phyloP scores from a whole-genome alignment of 2,888 invertebrate species.

The Troides helena region DNA sequence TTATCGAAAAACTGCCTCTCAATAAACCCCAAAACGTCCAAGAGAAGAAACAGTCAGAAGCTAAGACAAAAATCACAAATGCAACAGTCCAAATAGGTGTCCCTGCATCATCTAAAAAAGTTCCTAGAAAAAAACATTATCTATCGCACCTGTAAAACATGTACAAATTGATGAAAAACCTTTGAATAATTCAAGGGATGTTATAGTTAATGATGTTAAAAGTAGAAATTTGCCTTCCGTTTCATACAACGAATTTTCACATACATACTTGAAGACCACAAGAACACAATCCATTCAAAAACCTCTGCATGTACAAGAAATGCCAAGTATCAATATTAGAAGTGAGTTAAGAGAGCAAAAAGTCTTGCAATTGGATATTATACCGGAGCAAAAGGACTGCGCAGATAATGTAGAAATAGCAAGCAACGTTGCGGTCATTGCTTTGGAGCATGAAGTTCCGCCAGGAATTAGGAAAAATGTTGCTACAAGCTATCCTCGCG shows the following conservation, averaged over 20 bases:
- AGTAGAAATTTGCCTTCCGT: conserved; percentile 42
- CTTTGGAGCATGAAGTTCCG: conserved; percentile 47
- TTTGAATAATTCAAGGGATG: conserved; percentile 42
- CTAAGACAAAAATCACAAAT: conserved; percentile 41
- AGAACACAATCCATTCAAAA: conserved; percentile 39
- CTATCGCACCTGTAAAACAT: conserved; percentile 53
- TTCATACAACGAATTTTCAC: conserved; percentile 61
- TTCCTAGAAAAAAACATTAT: conserved; percentile 48
- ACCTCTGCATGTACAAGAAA: conserved; percentile 63
- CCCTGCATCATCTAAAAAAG: conserved; percentile 41
- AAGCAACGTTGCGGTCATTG: conserved; percentile 58
- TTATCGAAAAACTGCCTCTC: conserved; percentile 46
- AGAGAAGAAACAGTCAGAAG: conserved; percentile 28
- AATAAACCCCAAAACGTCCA: conserved; percentile 27
- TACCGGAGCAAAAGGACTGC: conserved; percentile 50
- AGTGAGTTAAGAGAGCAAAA: conserved; percentile 72
- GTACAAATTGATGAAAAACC: conserved; percentile 55
- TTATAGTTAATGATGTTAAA: conserved; percentile 46
- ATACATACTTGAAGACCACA: conserved; percentile 53
- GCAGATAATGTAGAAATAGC: conserved; percentile 31
- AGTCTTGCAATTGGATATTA: conserved; percentile 73
- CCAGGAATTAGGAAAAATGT: conserved; percentile 2
- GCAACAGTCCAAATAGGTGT: conserved; percentile 46
- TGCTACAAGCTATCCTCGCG: conserved; percentile 18
- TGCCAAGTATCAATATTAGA: conserved; percentile 77